These are phyloP conservation scores for Sebastolobus altivelis DNA, from an alignment of 2,797 vertebrate species.

Conservation along the genomic window DNA sequence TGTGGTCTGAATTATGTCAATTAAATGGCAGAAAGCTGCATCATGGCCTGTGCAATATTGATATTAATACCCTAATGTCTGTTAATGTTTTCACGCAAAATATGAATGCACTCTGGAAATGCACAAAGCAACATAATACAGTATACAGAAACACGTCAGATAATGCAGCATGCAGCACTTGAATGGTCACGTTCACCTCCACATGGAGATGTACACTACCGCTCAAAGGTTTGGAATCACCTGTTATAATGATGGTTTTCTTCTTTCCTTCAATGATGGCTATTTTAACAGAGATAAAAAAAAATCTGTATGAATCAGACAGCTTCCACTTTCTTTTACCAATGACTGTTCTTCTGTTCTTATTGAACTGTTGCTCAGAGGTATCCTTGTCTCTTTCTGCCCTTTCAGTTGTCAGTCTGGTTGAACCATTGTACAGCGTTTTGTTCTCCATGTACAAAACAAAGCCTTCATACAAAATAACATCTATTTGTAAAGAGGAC, in stretches of 20 bases:
- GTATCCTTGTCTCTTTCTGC: neutral
- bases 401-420: conserved; percentile 2
- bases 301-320: too few relatives aligned
- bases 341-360: neutral
- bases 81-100: conserved; percentile 45
- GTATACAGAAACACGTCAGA: neutral
- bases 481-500: neutral
- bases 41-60: conserved; percentile 48
- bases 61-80: conserved; percentile 58
- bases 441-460: neutral
- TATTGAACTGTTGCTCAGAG: neutral
- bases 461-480: neutral
- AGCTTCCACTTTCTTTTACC: neutral
- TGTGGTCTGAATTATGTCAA: conserved; percentile 82
- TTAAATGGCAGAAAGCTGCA: conserved; percentile 79
- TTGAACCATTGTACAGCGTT: neutral
- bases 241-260: neutral
- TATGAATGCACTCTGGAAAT: conserved; percentile 37
- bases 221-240: neutral
- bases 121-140: conserved; percentile 22
- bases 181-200: neutral
- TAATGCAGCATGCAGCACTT: conserved; percentile 9
- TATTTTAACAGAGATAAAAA: too few relatives aligned
- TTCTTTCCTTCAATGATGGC: neutral
- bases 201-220: neutral